Base-by-base conservation (phyloP, 1,140 invertebrate species). In the Drosophila elegans region DNA sequence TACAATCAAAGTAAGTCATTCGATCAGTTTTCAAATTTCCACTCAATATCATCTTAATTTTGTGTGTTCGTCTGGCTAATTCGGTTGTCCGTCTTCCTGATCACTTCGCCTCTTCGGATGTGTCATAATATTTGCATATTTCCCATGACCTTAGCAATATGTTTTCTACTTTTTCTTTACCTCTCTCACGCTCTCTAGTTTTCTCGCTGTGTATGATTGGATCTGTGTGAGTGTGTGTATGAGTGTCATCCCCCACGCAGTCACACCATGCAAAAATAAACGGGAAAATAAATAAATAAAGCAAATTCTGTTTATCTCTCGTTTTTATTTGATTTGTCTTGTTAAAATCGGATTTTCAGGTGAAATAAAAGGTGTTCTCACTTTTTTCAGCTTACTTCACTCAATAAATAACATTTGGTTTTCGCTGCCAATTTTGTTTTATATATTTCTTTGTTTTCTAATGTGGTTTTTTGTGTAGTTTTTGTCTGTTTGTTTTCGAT, bases 251-350 rank as follows among this genome's bases (percentile, higher is more conserved):
- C 38, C 60, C 60, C 60, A 63, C 60, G 38, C 60, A 34, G 36
- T 63, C 48, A 39, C 10, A 39, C 51, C 51, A 36, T 66, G 64
- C 34, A 53, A 53, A 53, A 32, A 52, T 34, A 42, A 45, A 39
- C 10, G 21, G 12, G 3, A 39, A 39, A 51, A 34, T 48, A 53
- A 36, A 53, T 57, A 63, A 32, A 63, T 41, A 42, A 34, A 52
- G 49, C 49, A 36, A 36, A 21, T 52, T 32, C 34, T 34, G 49
- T 52, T 52, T 55, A 55, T 77, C 49, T 74, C 54, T 46, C 72
- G 56, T 76, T 76, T 63, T 60, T 63, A 42, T 60, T 66, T 80
- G 78, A 41, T 55, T 62, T 80, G 29, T 74, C 54, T 71, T 61
- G 53, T 10, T 11, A 3, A 13, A 60, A 57, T 80, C 48, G 34